Evolutionary conservation across 2,113 vertebrate species (phyloP).

Genomic region (Syrmaticus mikado): DNA sequence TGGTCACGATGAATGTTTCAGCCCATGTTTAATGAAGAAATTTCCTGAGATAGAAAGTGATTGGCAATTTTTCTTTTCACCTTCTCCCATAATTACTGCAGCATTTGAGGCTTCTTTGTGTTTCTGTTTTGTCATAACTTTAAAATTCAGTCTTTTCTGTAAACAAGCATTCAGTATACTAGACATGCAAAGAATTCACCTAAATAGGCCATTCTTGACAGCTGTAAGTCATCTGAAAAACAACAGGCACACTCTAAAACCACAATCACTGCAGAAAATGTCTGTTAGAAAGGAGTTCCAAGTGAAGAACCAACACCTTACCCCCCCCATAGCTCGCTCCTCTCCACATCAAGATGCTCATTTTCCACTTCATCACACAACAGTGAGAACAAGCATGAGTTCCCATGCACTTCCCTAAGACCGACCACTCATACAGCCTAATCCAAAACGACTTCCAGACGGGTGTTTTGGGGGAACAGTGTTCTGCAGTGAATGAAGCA

Average conservation of each 20-base stretch:
- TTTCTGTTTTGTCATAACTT: background rate
- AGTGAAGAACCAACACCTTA: background rate
- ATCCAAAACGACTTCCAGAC: background rate
- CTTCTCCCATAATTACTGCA: background rate
- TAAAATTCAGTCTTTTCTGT: background rate
- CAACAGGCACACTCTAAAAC: conserved; percentile 7
- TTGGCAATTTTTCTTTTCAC: conserved; percentile 31
- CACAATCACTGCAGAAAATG: conserved; percentile 35
- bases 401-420: background rate
- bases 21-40: conserved; percentile 36
- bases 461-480: accelerated
- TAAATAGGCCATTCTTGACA: conserved; percentile 40
- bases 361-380: conserved; percentile 19
- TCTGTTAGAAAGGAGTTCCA: conserved; percentile 10
- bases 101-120: background rate
- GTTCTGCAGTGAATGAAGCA: background rate
- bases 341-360: background rate
- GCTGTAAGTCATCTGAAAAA: conserved; percentile 49
- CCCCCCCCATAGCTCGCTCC: background rate
- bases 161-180: background rate
- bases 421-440: background rate
- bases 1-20: conserved; percentile 28
- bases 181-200: background rate
- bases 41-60: background rate
- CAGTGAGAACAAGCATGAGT: background rate